Evolutionary conservation across 1,140 invertebrate species (phyloP).

Genomic region (Euwallacea fornicatus): DNA sequence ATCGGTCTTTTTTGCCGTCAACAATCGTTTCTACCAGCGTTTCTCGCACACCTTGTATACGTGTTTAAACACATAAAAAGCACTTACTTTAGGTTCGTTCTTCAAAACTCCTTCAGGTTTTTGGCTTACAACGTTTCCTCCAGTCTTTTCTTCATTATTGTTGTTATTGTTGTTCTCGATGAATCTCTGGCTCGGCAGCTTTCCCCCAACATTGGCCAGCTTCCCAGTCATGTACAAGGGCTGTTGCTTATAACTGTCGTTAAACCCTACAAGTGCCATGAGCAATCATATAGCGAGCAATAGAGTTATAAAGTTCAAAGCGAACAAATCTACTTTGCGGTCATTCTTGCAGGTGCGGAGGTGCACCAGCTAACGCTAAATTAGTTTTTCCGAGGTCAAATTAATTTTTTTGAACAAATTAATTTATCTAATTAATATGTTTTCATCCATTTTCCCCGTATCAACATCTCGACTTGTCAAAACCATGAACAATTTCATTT

Average conservation of each 20-base stretch:
- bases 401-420: background rate
- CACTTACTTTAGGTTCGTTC: conserved; percentile 37
- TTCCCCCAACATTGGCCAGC: conserved; percentile 51
- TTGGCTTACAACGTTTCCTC: conserved; percentile 7
- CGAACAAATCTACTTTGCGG: background rate
- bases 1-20: too few species aligned
- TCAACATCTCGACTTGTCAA: too few species aligned
- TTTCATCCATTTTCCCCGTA: too few species aligned
- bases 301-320: too few species aligned
- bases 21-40: too few species aligned
- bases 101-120: conserved; percentile 9
- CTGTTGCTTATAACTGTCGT: conserved; percentile 31
- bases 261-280: conserved; percentile 16
- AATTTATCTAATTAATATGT: background rate
- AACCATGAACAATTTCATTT: too few species aligned
- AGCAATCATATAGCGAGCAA: too few species aligned
- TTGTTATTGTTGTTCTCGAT: background rate
- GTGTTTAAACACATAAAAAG: background rate
- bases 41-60: too few species aligned
- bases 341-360: too few species aligned
- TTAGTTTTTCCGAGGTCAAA: background rate
- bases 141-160: conserved; percentile 14
- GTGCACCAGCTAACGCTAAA: too few species aligned
- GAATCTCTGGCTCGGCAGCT: conserved; percentile 46
- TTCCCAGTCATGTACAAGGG: conserved; percentile 42